Evolutionary conservation across 2,888 invertebrate species (phyloP), one percentile per base, ranked within the genome.

Genomic region (Lapara coniferarum): DNA sequence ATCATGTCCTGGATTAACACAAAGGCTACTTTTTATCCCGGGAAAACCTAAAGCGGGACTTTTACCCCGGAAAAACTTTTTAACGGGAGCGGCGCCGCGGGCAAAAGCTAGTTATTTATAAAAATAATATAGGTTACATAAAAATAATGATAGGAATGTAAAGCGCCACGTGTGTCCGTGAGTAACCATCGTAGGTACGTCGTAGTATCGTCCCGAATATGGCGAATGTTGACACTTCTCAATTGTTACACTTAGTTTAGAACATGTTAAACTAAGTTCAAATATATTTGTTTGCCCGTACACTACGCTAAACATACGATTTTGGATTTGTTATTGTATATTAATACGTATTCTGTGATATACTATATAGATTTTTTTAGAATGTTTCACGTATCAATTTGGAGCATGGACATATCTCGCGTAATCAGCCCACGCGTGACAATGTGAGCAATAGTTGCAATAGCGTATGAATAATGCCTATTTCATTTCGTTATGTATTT

Each of bases 181-280:
- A 12, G 59, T n/a, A 16, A 44, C n/a, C 1, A 16, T 37, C 37
- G 58, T 3, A 14, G 8, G 30, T 44, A 25, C 2, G 37, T n/a
- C 37, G 58, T 57, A 1, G 10, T 59, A 16, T 6, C 53, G 53
- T 10, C 19, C 49, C 63, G 2, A 46, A 63, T 13, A 63, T 63
- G 63, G 63, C 13, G 49, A 49, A 46, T 63, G 63, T 63, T 49
- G 49, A 49, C 63, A 49, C 49, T 13, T 49, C 63, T 63, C 63
- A 63, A 63, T 63, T 63, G 59, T 63, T 63, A 63, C 63, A 49
- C 49, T 63, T 63, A 16, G 46, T 63, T 63, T 25, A 63, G 63
- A 63, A 19, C 63, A 49, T 63, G 49, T 63, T 63, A 63, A 49
- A 63, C 16, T 49, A 49, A 49, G 63, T 63, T 63, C 63, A 63